A percentile compares a stretch with the other conserved stretches of the same genome.
These are phyloP conservation scores for Eleutherodactylus coqui DNA, from an alignment of 2,797 vertebrate genomes.

Conservation along the genomic window DNA sequence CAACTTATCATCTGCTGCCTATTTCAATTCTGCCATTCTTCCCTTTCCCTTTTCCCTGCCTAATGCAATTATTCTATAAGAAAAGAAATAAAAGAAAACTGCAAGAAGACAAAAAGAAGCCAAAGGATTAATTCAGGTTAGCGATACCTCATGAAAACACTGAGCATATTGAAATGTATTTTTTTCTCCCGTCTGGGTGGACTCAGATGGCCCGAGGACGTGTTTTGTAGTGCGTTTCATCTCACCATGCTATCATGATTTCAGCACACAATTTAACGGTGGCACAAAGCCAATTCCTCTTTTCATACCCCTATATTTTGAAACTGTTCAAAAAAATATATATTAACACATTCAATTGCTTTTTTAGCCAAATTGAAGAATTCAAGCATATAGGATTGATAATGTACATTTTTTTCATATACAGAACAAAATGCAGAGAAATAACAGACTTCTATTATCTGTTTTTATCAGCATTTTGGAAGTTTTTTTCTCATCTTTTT, in stretches of 20 bases:
- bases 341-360: background rate
- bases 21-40: slow-evolving; percentile 49
- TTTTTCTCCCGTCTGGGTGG: slow-evolving; percentile 36
- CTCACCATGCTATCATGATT: slow-evolving; percentile 19
- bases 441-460: background rate
- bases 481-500: background rate
- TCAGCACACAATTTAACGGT: slow-evolving; percentile 32
- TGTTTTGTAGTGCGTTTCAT: slow-evolving; percentile 40
- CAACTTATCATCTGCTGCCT: slow-evolving; percentile 37
- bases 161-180: slow-evolving; percentile 47
- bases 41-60: slow-evolving; percentile 40
- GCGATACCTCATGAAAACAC: slow-evolving; percentile 47
- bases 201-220: slow-evolving; percentile 26
- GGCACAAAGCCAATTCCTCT: slow-evolving; percentile 19
- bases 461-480: background rate
- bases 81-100: slow-evolving; percentile 54
- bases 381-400: too few relatives aligned
- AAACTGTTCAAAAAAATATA: background rate
- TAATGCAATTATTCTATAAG: slow-evolving; percentile 43
- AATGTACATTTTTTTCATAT: background rate
- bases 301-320: background rate
- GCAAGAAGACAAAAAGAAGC: slow-evolving; percentile 56
- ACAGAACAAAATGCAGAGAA: background rate
- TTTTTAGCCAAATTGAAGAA: background rate
- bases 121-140: slow-evolving; percentile 53